Evolutionary conservation across 1,140 invertebrate species (phyloP).

Genomic region (Pteromalus puparum): DNA sequence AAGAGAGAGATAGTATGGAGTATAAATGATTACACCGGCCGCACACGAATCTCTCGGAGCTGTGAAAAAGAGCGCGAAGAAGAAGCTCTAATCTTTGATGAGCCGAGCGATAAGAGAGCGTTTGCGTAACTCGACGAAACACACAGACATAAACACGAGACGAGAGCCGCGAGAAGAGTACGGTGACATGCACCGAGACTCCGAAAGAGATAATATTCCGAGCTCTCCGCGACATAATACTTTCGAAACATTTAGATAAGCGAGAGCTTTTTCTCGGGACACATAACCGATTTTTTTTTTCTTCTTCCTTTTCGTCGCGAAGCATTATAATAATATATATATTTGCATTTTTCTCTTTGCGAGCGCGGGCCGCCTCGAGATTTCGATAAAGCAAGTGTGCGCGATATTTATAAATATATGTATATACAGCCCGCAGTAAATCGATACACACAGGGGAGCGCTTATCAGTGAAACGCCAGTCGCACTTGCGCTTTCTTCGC

Average conservation of each 20-base stretch:
- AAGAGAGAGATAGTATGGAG: background rate
- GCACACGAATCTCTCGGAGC: background rate
- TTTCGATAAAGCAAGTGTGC: background rate
- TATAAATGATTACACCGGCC: background rate
- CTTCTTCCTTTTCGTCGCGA: background rate
- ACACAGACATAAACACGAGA: background rate
- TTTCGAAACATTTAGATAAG: constrained; percentile 47
- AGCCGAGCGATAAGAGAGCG: constrained; percentile 14
- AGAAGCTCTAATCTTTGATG: constrained; percentile 45
- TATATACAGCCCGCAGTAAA: background rate
- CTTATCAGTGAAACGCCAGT: background rate
- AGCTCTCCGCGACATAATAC: constrained; percentile 5
- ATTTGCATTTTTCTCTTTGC: constrained; percentile 26
- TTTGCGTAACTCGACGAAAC: constrained; percentile 33
- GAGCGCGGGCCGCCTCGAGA: background rate
- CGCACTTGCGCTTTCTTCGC: background rate
- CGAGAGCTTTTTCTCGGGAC: background rate
- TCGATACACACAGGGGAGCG: background rate
- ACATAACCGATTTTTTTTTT: background rate
- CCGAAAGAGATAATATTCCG: constrained; percentile 20
- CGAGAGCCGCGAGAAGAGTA: background rate
- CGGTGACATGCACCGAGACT: background rate
- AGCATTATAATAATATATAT: background rate
- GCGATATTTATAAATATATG: background rate
- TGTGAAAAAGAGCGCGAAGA: constrained; percentile 25